Conservation (phyloP, 2,113 vertebrate species). For the Oreochromis niloticus region DNA sequence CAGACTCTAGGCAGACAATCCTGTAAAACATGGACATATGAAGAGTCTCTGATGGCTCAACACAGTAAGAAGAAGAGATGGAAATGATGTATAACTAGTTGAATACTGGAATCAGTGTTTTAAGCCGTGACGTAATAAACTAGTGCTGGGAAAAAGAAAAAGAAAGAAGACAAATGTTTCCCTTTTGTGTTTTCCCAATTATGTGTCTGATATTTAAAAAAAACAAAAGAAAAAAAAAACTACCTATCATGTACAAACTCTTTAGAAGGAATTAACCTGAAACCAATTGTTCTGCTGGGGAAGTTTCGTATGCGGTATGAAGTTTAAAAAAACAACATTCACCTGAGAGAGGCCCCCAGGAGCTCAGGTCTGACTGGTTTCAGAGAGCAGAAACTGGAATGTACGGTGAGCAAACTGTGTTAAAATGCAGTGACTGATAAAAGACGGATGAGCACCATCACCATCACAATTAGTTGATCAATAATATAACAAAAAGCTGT, state of each 20-base stretch:
- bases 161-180: background rate
- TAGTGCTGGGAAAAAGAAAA: background rate
- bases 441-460: background rate
- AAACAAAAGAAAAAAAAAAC: background rate
- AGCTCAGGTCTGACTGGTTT: background rate
- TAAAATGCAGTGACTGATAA: background rate
- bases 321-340: background rate
- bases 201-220: background rate
- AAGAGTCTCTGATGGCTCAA: background rate
- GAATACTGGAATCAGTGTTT: background rate
- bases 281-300: background rate
- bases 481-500: background rate
- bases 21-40: accelerated
- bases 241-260: background rate
- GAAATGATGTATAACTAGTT: accelerated
- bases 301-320: background rate
- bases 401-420: background rate
- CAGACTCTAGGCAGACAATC: background rate
- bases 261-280: background rate
- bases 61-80: accelerated
- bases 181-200: background rate
- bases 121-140: background rate
- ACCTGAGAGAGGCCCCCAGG: background rate
- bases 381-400: background rate
- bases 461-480: background rate